Conservation (phyloP, 1,140 invertebrate genomes). For the Aradophagus sp. region DNA sequence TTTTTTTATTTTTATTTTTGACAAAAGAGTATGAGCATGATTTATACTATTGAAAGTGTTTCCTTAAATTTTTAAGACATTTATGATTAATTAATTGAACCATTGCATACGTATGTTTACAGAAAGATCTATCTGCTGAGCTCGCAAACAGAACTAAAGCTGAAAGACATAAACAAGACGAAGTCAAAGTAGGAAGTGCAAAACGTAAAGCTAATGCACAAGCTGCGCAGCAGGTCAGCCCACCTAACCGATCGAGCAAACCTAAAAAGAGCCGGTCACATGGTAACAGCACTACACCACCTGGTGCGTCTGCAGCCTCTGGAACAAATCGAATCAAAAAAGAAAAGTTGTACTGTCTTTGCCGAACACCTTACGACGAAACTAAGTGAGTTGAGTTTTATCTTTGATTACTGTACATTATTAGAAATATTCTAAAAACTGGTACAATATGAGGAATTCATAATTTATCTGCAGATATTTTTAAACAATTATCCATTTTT, state of each 20-base stretch:
- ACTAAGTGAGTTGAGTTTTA: conserved; percentile 82
- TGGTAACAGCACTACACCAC: conserved; percentile 61
- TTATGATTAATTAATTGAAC: conserved; percentile 12
- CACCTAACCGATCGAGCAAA: conserved; percentile 65
- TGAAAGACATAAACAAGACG: conserved; percentile 82
- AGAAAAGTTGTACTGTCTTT: conserved; percentile 93
- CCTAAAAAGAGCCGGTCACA: conserved; percentile 67
- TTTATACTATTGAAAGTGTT: conserved; percentile 41
- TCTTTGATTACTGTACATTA: no score
- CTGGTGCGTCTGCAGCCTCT: conserved; percentile 61
- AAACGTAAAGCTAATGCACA: conserved; percentile 77
- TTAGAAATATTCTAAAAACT: no score
- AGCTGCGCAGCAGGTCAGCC: conserved; percentile 72
- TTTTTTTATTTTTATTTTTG: conserved; percentile 4
- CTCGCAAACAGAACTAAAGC: conserved; percentile 80
- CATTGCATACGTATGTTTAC: conserved; percentile 24
- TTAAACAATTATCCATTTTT: conserved; percentile 2
- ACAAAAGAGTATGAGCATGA: conserved; percentile 27
- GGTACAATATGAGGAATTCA: no score
- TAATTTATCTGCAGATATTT: no score
- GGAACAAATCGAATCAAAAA: conserved; percentile 76
- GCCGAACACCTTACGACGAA: conserved; percentile 95
- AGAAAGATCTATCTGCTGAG: conserved; percentile 84
- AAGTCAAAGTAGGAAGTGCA: conserved; percentile 78
- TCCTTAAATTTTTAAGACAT: no score